Evolutionary conservation across 2,797 vertebrate species (phyloP).

Genomic region (Xiphophorus birchmanni): DNA sequence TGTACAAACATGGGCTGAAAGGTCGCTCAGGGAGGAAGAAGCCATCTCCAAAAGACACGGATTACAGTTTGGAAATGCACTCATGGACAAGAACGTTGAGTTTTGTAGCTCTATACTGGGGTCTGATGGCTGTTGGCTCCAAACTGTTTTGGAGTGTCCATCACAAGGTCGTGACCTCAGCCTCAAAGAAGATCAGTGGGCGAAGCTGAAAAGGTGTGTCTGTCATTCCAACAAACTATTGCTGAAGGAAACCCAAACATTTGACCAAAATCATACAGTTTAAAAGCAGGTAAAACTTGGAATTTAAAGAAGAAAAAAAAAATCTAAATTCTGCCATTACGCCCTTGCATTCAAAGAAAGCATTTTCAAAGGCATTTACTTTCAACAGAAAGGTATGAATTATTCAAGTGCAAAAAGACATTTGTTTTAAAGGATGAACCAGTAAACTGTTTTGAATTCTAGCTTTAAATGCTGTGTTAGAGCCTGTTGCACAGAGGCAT

Average conservation of each 20-base stretch:
- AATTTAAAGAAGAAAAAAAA: not conserved
- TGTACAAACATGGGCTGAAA: not conserved
- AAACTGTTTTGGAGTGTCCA: not conserved
- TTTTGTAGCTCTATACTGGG: not conserved
- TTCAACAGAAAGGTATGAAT: not conserved
- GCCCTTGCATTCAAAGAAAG: not conserved
- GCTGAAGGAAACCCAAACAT: not conserved
- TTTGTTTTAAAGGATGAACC: not conserved
- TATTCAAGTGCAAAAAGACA: not conserved
- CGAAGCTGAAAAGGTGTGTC: not conserved
- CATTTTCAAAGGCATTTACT: constrained; percentile 4
- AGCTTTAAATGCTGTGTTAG: not conserved
- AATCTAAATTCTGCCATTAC: not conserved
- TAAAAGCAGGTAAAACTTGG: not conserved
- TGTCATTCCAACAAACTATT: not conserved
- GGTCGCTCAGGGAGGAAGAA: not conserved
- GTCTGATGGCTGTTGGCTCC: not conserved
- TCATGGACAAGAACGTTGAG: not conserved
- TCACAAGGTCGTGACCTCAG: not conserved
- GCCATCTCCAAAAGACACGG: not conserved
- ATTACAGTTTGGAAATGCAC: not conserved
- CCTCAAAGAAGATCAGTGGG: not conserved
- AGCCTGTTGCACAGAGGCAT: not conserved
- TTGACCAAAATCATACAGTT: not conserved
- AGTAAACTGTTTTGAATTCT: not conserved